Percentiles rank a stretch among this genome's conserved stretches.
These are phyloP conservation scores for Eumacrocentrus americanus DNA, from an alignment of 2,888 invertebrate species.

Conservation along the genomic window DNA sequence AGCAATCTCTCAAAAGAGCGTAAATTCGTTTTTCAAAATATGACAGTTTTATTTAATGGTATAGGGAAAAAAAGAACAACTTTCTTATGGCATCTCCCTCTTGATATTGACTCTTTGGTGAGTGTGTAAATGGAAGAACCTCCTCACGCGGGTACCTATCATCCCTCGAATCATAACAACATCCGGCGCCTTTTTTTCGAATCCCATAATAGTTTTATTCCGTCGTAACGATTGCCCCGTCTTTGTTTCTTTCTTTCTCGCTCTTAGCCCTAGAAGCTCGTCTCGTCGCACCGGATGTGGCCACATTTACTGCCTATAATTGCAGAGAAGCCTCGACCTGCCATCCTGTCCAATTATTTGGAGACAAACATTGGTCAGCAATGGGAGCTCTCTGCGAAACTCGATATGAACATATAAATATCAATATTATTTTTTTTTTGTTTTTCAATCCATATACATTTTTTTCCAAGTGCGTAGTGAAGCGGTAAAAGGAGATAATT, in stretches of 20 bases:
- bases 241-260: constrained; percentile 30
- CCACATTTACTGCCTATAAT: constrained; percentile 61
- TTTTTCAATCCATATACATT: not conserved
- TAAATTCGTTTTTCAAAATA: too few species aligned
- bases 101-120: not conserved
- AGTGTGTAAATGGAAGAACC: constrained; percentile 3
- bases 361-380: constrained; percentile 48
- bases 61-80: not conserved
- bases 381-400: not conserved
- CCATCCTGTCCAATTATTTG: constrained; percentile 56
- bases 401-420: not conserved
- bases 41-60: too few species aligned
- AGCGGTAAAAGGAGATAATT: too few species aligned
- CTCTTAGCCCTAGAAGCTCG: constrained; percentile 35
- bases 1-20: too few species aligned
- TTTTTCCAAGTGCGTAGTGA: too few species aligned
- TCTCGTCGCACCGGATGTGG: constrained; percentile 58
- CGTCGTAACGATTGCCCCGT: constrained; percentile 43
- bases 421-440: not conserved
- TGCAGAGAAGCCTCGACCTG: constrained; percentile 51
- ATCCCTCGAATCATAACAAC: constrained; percentile 40
- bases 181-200: constrained; percentile 42
- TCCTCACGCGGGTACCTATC: not conserved
- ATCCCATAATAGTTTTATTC: constrained; percentile 48
- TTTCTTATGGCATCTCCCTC: not conserved